Percentiles rank a stretch among this genome's conserved stretches.
These are phyloP conservation scores for Malachius bipustulatus DNA, from an alignment of 2,888 invertebrate species.

Conservation along the genomic window DNA sequence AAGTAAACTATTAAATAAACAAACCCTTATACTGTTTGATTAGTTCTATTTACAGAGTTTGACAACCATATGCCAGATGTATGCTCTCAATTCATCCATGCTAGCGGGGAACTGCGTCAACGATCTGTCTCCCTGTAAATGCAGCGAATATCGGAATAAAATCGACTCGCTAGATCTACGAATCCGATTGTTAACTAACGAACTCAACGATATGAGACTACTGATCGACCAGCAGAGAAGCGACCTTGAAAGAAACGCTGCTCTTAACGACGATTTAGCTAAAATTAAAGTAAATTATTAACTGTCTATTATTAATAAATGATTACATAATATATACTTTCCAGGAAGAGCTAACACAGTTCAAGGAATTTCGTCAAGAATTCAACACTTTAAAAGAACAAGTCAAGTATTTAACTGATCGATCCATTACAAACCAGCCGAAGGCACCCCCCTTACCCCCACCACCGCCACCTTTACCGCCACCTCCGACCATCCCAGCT, in stretches of 20 bases:
- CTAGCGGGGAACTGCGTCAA: not conserved
- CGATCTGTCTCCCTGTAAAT: constrained; percentile 7
- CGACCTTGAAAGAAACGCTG: no score
- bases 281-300: no score
- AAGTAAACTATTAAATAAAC: constrained; percentile 20
- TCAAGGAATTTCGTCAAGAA: constrained; percentile 18
- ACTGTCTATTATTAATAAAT: no score
- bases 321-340: no score
- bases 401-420: constrained; percentile 11
- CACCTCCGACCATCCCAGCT: constrained; percentile 9
- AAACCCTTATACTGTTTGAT: constrained; percentile 1
- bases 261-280: no score
- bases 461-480: constrained; percentile 20
- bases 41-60: constrained; percentile 3
- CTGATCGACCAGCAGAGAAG: no score
- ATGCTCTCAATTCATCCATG: not conserved
- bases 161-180: constrained; percentile 15
- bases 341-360: no score
- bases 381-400: constrained; percentile 19
- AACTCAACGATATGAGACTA: no score
- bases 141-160: constrained; percentile 10
- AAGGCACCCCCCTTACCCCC: constrained; percentile 25
- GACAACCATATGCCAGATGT: constrained; percentile 2
- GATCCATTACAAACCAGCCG: not conserved
- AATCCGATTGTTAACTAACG: no score